Conservation (phyloP, 2,797 vertebrate species). For the Hipposideros larvatus region DNA sequence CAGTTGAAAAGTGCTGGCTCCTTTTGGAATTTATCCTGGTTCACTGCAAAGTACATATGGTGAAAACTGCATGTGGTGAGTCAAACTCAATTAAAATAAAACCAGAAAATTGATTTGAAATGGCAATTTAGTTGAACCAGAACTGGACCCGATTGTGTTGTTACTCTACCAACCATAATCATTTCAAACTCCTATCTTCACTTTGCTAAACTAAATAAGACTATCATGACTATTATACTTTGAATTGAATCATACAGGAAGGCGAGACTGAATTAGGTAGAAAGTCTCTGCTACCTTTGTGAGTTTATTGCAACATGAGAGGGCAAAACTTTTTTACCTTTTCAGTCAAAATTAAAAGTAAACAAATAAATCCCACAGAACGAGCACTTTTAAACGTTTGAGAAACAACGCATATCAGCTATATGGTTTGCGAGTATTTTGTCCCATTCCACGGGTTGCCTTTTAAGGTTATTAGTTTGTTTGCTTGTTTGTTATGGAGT, state of each 20-base stretch:
- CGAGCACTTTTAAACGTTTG: conserved; percentile 1
- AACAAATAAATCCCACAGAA: background rate
- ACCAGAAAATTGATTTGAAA: conserved; percentile 57
- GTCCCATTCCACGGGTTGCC: background rate
- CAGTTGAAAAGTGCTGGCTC: background rate
- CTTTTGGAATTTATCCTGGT: conserved; percentile 53
- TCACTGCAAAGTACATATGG: conserved; percentile 51
- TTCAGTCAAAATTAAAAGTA: conserved; percentile 27
- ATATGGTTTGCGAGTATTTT: background rate
- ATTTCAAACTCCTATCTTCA: conserved; percentile 42
- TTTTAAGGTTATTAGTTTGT: background rate
- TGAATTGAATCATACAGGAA: background rate
- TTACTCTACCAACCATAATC: background rate
- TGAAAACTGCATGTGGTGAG: conserved; percentile 52
- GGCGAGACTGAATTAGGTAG: background rate
- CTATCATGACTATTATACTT: background rate
- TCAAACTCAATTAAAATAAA: conserved; percentile 62
- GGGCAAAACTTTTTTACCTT: background rate
- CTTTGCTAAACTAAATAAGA: background rate
- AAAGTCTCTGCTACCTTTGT: background rate
- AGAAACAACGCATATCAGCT: background rate
- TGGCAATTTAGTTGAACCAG: conserved; percentile 57
- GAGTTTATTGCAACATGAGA: background rate
- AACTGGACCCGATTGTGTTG: background rate
- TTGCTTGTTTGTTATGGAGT: background rate